These are phyloP conservation scores for Brachymystax lenok DNA, from an alignment of 2,797 vertebrate species.

Conservation along the genomic window DNA sequence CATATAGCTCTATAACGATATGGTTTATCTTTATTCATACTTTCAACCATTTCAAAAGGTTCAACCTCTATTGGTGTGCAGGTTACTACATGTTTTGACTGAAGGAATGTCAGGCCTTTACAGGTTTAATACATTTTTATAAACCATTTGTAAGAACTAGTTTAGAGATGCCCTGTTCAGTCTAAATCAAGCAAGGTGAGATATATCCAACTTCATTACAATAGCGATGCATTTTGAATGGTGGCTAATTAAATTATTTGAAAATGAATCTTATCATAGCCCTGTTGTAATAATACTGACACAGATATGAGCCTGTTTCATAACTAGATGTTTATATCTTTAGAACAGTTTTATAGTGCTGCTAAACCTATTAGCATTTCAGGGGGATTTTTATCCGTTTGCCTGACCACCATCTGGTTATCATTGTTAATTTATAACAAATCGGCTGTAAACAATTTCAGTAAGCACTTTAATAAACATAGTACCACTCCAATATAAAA, in stretches of 20 bases:
- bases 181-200: background rate
- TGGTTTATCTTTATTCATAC: background rate
- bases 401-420: slow-evolving; percentile 3
- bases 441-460: background rate
- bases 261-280: background rate
- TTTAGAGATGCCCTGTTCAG: background rate
- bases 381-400: background rate
- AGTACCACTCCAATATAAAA: background rate
- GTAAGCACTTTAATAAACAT: background rate
- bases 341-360: background rate
- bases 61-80: background rate
- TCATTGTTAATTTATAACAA: background rate
- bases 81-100: background rate
- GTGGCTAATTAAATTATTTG: background rate
- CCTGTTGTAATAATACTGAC: too few relatives aligned
- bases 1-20: background rate
- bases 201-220: background rate
- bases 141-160: background rate
- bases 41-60: background rate
- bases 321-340: background rate
- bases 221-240: background rate
- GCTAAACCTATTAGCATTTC: background rate
- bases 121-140: background rate
- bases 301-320: too few relatives aligned
- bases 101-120: background rate